These are phyloP conservation scores for Parascotia fuliginaria DNA, from an alignment of 2,888 invertebrate species.

Conservation along the genomic window DNA sequence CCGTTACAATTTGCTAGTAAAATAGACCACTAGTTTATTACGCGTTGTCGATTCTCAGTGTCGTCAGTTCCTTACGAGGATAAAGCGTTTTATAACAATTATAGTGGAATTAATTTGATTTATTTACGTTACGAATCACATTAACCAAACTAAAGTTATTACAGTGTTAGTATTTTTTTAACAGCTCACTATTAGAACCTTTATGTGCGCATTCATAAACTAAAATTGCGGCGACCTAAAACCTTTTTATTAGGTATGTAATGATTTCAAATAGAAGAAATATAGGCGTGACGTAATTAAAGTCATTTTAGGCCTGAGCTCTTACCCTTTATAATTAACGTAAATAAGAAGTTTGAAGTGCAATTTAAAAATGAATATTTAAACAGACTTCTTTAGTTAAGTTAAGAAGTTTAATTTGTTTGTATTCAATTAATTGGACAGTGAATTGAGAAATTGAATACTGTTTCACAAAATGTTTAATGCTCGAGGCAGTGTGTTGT, in stretches of 20 bases:
- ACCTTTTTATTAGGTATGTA: not conserved
- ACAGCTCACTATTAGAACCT: not conserved
- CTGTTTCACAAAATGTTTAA: not conserved
- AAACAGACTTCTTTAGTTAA: not conserved
- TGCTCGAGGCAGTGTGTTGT: too few species aligned
- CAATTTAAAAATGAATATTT: not conserved
- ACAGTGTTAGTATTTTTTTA: not conserved
- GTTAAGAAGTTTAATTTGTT: not conserved
- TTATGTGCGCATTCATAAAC: not conserved
- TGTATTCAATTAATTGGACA: not conserved
- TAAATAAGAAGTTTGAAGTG: not conserved
- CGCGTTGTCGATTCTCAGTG: too few species aligned
- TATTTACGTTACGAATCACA: not conserved
- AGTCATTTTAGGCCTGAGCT: not conserved
- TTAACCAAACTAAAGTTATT: not conserved
- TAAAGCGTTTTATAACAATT: too few species aligned
- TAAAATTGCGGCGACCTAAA: not conserved
- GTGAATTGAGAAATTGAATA: not conserved
- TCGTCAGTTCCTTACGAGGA: too few species aligned
- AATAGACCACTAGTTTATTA: too few species aligned
- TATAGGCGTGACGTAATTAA: constrained; percentile 13
- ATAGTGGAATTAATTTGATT: too few species aligned
- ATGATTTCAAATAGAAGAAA: constrained; percentile 8
- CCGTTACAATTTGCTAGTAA: too few species aligned
- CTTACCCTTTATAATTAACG: constrained; percentile 16